phyloP scores from a whole-genome alignment of 2,888 invertebrate genomes.

The Drosophila neotestacea region DNA sequence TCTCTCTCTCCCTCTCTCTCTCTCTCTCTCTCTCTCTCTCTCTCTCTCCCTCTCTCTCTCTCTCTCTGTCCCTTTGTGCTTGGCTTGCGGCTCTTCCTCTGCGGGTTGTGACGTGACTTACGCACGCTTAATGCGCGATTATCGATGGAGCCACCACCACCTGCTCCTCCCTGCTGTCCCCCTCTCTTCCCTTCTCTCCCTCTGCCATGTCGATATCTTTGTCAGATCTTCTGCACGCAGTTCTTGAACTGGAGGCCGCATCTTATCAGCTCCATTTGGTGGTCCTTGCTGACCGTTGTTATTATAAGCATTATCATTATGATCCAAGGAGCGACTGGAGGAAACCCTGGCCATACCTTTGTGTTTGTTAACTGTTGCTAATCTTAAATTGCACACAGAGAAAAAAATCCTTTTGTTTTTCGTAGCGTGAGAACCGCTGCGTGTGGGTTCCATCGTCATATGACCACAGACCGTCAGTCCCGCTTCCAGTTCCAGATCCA shows the following conservation, averaged over 20 bases:
- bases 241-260: constrained; percentile 48
- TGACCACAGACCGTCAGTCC: not conserved
- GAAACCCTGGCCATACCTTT: constrained; percentile 27
- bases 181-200: not conserved
- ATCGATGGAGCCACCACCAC: constrained; percentile 63
- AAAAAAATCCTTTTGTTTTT: constrained; percentile 45
- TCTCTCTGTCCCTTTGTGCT: constrained; percentile 16
- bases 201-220: constrained; percentile 30
- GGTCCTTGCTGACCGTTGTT: constrained; percentile 77
- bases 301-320: constrained; percentile 77
- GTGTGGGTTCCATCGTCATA: constrained; percentile 75
- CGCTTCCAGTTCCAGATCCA: not conserved
- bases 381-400: constrained; percentile 70
- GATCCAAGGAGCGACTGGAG: constrained; percentile 46
- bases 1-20: constrained; percentile 41
- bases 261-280: constrained; percentile 72
- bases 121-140: constrained; percentile 79
- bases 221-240: constrained; percentile 66
- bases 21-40: constrained; percentile 20
- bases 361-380: constrained; percentile 74
- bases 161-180: constrained; percentile 5
- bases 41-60: constrained; percentile 58
- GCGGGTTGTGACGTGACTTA: constrained; percentile 71
- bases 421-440: constrained; percentile 82
- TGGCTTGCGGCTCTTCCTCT: constrained; percentile 20